These are phyloP conservation scores for Prosapia bicincta DNA, from an alignment of 2,888 invertebrate species.

Conservation along the genomic window DNA sequence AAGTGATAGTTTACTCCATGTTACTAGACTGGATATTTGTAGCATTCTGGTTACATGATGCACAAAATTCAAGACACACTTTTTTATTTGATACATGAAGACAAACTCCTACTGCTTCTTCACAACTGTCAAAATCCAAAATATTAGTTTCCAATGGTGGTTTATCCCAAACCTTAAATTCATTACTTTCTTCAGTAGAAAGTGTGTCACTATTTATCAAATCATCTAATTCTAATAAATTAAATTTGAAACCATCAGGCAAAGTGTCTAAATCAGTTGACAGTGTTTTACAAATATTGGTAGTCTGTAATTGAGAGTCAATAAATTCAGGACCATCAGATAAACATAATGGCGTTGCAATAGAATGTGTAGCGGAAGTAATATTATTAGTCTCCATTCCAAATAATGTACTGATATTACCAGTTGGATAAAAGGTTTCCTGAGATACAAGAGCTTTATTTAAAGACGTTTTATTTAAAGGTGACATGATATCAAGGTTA, in stretches of 20 bases:
- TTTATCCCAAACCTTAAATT: background rate
- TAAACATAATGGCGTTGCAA: background rate
- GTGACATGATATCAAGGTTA: background rate
- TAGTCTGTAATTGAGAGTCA: background rate
- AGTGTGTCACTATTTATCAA: background rate
- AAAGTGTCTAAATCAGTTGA: background rate
- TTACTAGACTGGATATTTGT: too few relatives aligned
- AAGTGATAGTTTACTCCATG: too few relatives aligned
- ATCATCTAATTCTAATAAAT: background rate
- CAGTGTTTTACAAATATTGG: background rate
- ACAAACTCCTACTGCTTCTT: slow-evolving; percentile 18
- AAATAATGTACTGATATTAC: background rate
- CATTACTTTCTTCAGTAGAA: background rate
- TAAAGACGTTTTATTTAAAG: background rate
- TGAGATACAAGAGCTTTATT: too few relatives aligned
- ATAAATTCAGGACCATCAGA: background rate
- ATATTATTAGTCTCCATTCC: background rate
- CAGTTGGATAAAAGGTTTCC: background rate
- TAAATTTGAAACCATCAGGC: background rate
- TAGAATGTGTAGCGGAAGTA: background rate
- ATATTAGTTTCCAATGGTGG: background rate
- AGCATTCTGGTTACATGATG: slow-evolving; percentile 15
- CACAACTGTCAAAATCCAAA: background rate
- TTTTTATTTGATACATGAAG: slow-evolving; percentile 24
- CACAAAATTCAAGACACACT: slow-evolving; percentile 27